Evolutionary conservation across 1,140 invertebrate species (phyloP).

Genomic region (Cotesia glomerata): DNA sequence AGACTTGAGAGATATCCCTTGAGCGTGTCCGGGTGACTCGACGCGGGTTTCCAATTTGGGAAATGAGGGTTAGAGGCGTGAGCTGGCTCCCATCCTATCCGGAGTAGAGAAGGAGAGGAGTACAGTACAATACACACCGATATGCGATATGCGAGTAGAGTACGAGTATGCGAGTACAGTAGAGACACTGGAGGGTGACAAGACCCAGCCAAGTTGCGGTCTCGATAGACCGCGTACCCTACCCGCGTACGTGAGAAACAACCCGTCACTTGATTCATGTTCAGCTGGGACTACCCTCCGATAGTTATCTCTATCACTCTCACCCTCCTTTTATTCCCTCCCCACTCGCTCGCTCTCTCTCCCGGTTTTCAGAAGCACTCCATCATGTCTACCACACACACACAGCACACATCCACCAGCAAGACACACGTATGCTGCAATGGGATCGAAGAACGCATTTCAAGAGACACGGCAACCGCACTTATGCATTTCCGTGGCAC

Average conservation of each 20-base stretch:
- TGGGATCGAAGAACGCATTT: constrained; percentile 13
- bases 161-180: neutral
- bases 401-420: neutral
- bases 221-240: constrained; percentile 33
- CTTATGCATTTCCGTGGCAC: constrained; percentile 20
- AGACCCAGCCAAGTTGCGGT: constrained; percentile 36
- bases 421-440: neutral
- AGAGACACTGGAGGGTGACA: constrained; percentile 28
- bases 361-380: neutral
- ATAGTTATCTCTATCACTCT: constrained; percentile 8
- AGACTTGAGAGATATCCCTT: neutral
- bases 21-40: neutral
- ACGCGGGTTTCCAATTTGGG: constrained; percentile 29
- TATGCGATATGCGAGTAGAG: neutral
- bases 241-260: constrained; percentile 34
- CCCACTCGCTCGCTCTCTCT: neutral
- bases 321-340: constrained; percentile 1
- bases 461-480: constrained; percentile 5
- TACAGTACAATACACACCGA: no score
- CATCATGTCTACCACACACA: no score
- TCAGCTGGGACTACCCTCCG: constrained; percentile 13
- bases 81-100: neutral
- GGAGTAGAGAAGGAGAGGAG: neutral
- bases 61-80: constrained; percentile 27
- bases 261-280: constrained; percentile 33